These are phyloP conservation scores for Leptobrachium ailaonicum DNA, from an alignment of 2,113 vertebrate genomes.

Conservation along the genomic window DNA sequence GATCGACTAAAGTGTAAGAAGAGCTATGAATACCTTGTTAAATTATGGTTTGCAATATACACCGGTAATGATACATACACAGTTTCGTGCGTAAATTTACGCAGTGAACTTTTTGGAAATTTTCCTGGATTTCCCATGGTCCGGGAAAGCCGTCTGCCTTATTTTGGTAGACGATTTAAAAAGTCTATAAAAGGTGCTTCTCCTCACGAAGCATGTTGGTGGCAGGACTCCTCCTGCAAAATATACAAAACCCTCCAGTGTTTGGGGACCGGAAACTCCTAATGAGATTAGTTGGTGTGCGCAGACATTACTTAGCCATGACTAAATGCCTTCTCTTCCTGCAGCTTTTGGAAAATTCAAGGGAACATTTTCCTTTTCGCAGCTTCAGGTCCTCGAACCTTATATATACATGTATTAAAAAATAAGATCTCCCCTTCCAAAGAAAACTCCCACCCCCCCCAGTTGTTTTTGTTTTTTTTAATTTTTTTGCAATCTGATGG, in stretches of 20 bases:
- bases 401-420: constrained; percentile 53
- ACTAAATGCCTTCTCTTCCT: constrained; percentile 93
- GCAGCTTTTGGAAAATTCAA: constrained; percentile 87
- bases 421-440: constrained; percentile 66
- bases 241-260: constrained; percentile 87
- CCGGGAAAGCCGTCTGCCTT: not conserved
- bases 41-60: too few species aligned
- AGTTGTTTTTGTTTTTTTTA: constrained; percentile 57
- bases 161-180: constrained; percentile 19
- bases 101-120: too few species aligned
- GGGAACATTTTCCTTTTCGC: constrained; percentile 74
- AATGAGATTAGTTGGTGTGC: constrained; percentile 96
- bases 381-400: constrained; percentile 77
- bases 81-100: too few species aligned
- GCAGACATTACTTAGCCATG: constrained; percentile 95
- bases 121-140: not conserved
- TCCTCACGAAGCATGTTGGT: constrained; percentile 51
- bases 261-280: constrained; percentile 91
- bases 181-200: constrained; percentile 66
- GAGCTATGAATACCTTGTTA: too few species aligned
- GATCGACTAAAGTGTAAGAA: too few species aligned
- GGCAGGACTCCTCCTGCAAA: constrained; percentile 57
- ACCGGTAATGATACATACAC: too few species aligned
- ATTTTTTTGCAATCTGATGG: constrained; percentile 23
- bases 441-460: constrained; percentile 63